Conservation (phyloP, 2,888 invertebrate species). For the Podabrus alpinus region DNA sequence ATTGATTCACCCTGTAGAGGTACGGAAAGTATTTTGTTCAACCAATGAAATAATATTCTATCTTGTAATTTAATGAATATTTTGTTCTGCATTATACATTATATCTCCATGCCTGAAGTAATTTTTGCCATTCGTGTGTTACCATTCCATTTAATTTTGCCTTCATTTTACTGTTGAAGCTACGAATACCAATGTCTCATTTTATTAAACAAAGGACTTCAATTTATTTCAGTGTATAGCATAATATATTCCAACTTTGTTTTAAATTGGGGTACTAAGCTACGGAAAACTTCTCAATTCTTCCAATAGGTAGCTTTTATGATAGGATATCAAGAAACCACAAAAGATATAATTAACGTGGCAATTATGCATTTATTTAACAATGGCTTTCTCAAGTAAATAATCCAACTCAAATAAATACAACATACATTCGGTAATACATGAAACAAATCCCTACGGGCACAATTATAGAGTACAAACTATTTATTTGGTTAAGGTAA, state of each 20-base stretch:
- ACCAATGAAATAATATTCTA: too few species aligned
- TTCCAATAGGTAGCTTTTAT: not conserved
- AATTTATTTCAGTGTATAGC: not conserved
- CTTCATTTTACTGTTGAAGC: not conserved
- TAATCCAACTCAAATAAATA: not conserved
- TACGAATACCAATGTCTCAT: not conserved
- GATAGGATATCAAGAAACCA: not conserved
- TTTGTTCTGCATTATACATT: too few species aligned
- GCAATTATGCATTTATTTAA: not conserved
- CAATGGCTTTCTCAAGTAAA: not conserved
- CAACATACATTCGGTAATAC: not conserved
- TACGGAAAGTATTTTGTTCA: too few species aligned
- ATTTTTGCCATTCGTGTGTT: too few species aligned
- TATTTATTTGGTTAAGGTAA: not conserved
- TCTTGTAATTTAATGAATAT: too few species aligned
- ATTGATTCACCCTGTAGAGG: too few species aligned
- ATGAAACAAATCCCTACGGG: not conserved
- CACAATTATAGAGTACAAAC: not conserved
- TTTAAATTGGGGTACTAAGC: not conserved
- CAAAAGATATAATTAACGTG: not conserved
- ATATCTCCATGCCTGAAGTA: too few species aligned
- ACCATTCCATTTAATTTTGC: too few species aligned
- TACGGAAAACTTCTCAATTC: not conserved
- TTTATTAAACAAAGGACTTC: not conserved
- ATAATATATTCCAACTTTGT: not conserved